Evolutionary conservation across 2,888 invertebrate species (phyloP).

Genomic region (Pomacea canaliculata): DNA sequence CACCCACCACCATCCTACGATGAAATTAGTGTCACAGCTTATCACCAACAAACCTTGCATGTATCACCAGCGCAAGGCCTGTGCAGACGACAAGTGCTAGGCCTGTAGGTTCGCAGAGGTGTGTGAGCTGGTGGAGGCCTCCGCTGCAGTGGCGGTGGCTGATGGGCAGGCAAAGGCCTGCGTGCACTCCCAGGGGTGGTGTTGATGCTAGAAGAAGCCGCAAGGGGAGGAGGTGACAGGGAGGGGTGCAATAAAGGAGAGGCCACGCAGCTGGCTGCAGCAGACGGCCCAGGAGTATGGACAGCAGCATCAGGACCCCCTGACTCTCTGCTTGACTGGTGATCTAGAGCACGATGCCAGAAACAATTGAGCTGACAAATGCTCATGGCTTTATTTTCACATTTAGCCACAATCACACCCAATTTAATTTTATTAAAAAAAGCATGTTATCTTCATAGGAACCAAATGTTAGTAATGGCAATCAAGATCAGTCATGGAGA

Average conservation of each 20-base stretch:
- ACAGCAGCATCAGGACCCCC: not conserved
- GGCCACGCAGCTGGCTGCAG: slow-evolving; percentile 10
- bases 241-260: slow-evolving; percentile 2
- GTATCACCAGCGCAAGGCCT: slow-evolving; percentile 30
- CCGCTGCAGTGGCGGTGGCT: slow-evolving; percentile 52
- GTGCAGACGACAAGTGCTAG: slow-evolving; percentile 31
- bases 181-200: not conserved
- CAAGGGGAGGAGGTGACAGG: not conserved
- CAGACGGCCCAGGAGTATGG: slow-evolving; percentile 1
- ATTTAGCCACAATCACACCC: no score
- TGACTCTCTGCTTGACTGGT: not conserved
- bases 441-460: no score
- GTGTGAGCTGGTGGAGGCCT: slow-evolving; percentile 45
- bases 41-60: slow-evolving; percentile 27
- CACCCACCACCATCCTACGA: no score
- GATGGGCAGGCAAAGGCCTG: slow-evolving; percentile 60
- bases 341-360: not conserved
- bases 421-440: no score
- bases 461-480: no score
- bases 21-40: no score
- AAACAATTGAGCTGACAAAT: no score
- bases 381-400: no score
- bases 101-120: slow-evolving; percentile 34
- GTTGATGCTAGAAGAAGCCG: not conserved
- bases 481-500: no score